These are phyloP conservation scores for Diceros bicornis DNA, from an alignment of 2,797 vertebrate species.

Conservation along the genomic window DNA sequence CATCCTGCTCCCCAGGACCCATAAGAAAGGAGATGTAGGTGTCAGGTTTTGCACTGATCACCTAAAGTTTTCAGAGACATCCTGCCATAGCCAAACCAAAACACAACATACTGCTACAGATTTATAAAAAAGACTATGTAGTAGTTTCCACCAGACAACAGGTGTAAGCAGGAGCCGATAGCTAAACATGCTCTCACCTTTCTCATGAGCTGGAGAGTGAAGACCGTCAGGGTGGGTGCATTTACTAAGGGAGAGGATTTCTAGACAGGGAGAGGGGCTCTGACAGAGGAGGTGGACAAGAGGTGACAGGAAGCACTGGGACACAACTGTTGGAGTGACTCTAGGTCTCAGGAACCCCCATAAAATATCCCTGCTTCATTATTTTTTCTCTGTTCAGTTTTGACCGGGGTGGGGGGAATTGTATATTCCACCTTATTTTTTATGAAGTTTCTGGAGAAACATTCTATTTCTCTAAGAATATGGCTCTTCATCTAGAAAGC, in stretches of 20 bases:
- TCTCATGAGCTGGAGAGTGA: background rate
- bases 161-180: background rate
- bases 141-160: background rate
- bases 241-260: background rate
- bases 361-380: too few species aligned
- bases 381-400: too few species aligned
- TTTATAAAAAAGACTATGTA: background rate
- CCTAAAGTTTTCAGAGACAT: background rate
- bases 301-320: too few species aligned
- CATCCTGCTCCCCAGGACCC: background rate
- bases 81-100: background rate
- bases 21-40: background rate
- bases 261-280: too few species aligned
- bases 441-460: too few species aligned
- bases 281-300: too few species aligned
- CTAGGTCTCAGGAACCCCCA: too few species aligned
- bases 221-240: background rate
- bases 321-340: too few species aligned
- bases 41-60: background rate
- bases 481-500: too few species aligned
- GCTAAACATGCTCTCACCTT: background rate
- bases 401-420: too few species aligned
- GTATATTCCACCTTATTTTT: too few species aligned
- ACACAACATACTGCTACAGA: background rate
- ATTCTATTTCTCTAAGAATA: too few species aligned